These are phyloP conservation scores for Temnothorax nylanderi DNA, from an alignment of 1,140 invertebrate genomes.

Conservation along the genomic window DNA sequence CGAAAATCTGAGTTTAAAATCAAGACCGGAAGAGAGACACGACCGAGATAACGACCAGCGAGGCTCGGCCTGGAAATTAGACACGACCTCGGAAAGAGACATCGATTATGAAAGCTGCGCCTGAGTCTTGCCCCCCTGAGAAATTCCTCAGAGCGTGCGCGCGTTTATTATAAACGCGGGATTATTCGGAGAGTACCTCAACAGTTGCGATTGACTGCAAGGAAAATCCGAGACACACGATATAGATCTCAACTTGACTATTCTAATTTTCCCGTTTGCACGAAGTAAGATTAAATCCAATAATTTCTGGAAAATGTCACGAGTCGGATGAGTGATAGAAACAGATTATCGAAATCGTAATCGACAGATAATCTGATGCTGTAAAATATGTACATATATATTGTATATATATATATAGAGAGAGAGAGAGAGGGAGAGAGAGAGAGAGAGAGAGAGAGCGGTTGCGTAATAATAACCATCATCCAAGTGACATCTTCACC, in stretches of 20 bases:
- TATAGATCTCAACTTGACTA: background rate
- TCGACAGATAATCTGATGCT: background rate
- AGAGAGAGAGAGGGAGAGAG: background rate
- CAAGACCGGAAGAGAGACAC: background rate
- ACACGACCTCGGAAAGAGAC: background rate
- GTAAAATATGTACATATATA: background rate
- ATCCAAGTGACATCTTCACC: constrained; percentile 18
- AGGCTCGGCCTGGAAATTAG: background rate
- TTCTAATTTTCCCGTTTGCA: constrained; percentile 17
- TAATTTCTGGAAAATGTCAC: background rate
- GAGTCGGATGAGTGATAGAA: background rate
- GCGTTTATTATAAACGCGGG: background rate
- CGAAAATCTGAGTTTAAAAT: constrained; percentile 1
- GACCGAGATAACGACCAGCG: background rate
- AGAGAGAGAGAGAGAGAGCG: background rate
- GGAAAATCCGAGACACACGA: constrained; percentile 27
- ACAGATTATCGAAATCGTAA: background rate
- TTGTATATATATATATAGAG: background rate
- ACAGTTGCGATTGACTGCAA: constrained; percentile 21
- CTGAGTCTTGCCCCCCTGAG: background rate
- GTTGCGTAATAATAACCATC: background rate
- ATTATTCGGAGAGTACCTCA: background rate
- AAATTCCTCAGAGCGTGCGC: background rate
- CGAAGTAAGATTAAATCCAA: constrained; percentile 17
- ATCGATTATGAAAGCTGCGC: background rate